phyloP scores from a whole-genome alignment of 2,113 vertebrate species.

The Aegithalos caudatus region DNA sequence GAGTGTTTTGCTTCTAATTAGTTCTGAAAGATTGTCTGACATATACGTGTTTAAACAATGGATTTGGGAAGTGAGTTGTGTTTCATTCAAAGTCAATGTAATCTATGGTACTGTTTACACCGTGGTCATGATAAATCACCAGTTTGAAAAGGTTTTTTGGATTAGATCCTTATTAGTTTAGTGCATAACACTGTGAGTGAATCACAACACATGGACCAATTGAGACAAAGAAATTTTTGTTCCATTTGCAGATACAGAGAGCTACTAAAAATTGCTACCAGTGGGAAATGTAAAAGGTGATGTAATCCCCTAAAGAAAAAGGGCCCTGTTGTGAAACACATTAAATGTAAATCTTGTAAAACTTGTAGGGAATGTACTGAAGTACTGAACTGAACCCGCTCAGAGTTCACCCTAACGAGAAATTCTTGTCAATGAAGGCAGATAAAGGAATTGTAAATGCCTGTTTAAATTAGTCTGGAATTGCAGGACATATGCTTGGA shows the following conservation, averaged over 20 bases:
- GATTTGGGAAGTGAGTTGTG: not conserved
- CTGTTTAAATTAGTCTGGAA: not conserved
- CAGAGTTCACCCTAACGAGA: not conserved
- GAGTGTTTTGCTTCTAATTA: conserved; percentile 41
- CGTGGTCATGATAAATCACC: not conserved
- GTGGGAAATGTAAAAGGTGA: conserved; percentile 36
- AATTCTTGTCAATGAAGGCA: conserved; percentile 9
- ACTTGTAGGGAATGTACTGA: not conserved
- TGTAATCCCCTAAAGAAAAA: conserved; percentile 23
- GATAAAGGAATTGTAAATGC: not conserved
- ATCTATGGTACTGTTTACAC: not conserved
- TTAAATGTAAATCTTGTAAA: conserved; percentile 17
- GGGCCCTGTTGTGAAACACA: not conserved
- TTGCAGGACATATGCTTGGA: not conserved
- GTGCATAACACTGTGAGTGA: not conserved
- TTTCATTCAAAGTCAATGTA: not conserved
- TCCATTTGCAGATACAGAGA: not conserved
- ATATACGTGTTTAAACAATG: not conserved
- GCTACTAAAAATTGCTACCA: not conserved
- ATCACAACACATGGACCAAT: not conserved
- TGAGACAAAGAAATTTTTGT: conserved; percentile 8
- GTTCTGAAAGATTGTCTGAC: not conserved
- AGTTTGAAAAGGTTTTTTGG: not conserved
- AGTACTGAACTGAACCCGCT: not conserved
- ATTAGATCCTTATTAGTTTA: not conserved